These are phyloP conservation scores for Leptinotarsa haldemani DNA, from an alignment of 2,888 invertebrate species.

Conservation along the genomic window DNA sequence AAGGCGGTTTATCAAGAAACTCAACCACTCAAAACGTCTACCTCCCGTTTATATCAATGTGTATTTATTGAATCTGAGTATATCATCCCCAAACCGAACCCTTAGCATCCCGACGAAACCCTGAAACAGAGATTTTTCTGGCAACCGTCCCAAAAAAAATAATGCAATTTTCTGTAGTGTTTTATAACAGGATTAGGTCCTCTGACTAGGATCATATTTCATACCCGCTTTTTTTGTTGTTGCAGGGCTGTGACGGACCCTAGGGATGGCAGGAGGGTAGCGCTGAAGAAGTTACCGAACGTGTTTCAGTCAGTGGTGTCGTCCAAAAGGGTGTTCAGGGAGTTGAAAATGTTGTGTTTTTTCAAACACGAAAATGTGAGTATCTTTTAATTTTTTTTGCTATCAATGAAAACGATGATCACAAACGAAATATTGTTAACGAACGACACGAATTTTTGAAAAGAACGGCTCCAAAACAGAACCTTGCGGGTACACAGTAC, in stretches of 20 bases:
- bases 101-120: too few relatives aligned
- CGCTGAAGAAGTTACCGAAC: conserved; percentile 99
- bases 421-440: too few relatives aligned
- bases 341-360: conserved; percentile 98
- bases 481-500: too few relatives aligned
- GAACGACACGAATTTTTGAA: too few relatives aligned
- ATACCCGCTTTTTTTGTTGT: conserved; percentile 58
- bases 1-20: too few relatives aligned
- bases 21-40: background rate
- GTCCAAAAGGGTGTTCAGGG: conserved; percentile 98
- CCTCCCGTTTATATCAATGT: background rate
- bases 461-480: too few relatives aligned
- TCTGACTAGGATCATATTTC: conserved; percentile 10
- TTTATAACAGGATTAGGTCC: conserved; percentile 19
- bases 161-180: conserved; percentile 14
- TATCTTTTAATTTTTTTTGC: conserved; percentile 53
- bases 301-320: conserved; percentile 99
- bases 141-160: background rate
- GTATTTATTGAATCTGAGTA: background rate
- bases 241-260: conserved; percentile 99
- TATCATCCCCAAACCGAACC: background rate
- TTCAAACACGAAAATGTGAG: conserved; percentile 99
- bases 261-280: conserved; percentile 96
- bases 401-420: too few relatives aligned
- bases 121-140: background rate